These are phyloP conservation scores for Homarus americanus DNA, from an alignment of 1,140 invertebrate genomes.

Conservation along the genomic window DNA sequence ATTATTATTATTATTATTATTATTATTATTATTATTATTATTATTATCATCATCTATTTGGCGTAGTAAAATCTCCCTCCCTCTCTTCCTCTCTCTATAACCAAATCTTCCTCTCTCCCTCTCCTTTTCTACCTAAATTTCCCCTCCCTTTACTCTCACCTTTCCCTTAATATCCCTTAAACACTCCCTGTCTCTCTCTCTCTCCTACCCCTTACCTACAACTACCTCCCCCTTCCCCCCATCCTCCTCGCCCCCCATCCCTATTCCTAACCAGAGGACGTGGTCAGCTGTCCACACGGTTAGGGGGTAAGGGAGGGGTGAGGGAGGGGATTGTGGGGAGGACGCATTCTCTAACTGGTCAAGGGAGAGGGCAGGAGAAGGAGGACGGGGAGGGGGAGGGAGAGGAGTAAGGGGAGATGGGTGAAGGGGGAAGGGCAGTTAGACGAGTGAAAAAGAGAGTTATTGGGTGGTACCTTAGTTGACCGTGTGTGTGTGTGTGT, in stretches of 20 bases:
- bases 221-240: not conserved
- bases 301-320: not conserved
- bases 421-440: not conserved
- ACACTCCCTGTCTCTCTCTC: not conserved
- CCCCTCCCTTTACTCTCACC: not conserved
- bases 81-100: no score
- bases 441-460: no score
- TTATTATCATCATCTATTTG: no score
- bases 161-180: not conserved
- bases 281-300: constrained; percentile 13
- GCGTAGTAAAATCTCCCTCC: no score
- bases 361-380: not conserved
- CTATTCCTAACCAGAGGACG: not conserved
- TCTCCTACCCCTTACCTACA: not conserved
- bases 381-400: not conserved
- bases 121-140: not conserved
- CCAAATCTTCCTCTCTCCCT: not conserved
- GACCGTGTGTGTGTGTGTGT: constrained; percentile 22
- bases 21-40: no score
- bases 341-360: constrained; percentile 31
- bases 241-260: not conserved
- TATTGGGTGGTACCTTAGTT: no score
- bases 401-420: no score
- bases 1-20: no score
- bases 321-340: not conserved